These are phyloP conservation scores for Aeoliscus strigatus DNA, from an alignment of 2,797 vertebrate genomes.

Conservation along the genomic window DNA sequence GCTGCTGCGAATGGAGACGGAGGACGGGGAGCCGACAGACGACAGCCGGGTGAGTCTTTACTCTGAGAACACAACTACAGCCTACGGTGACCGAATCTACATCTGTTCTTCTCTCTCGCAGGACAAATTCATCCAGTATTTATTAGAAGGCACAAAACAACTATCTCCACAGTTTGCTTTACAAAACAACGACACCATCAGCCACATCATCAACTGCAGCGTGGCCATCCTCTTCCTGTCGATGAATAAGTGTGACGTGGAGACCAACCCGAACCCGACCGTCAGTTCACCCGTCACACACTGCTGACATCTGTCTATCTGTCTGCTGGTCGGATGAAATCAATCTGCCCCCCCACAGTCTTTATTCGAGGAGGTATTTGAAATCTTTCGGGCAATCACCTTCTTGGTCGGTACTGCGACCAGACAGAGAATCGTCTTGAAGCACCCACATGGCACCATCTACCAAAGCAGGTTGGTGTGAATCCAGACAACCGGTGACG, in stretches of 20 bases:
- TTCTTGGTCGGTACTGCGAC: not conserved
- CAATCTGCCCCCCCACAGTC: conserved; percentile 21
- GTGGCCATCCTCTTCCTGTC: conserved; percentile 50
- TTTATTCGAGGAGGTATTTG: conserved; percentile 45
- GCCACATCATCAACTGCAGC: conserved; percentile 47
- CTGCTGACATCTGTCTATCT: no score
- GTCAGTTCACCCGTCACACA: conserved; percentile 26
- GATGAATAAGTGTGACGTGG: conserved; percentile 44
- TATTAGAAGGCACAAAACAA: not conserved
- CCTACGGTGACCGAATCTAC: no score
- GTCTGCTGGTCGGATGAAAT: not conserved
- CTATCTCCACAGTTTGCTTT: not conserved
- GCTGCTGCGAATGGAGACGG: conserved; percentile 32
- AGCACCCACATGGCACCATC: conserved; percentile 46
- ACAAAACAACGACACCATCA: not conserved
- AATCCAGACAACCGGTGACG: not conserved
- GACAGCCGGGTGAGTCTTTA: conserved; percentile 17
- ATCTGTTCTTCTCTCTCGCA: conserved; percentile 19
- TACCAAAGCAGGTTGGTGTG: conserved; percentile 56
- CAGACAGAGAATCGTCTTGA: not conserved
- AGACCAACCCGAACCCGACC: conserved; percentile 2
- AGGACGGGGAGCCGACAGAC: conserved; percentile 15
- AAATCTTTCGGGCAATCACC: conserved; percentile 40
- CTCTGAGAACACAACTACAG: not conserved
- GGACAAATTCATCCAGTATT: conserved; percentile 18